phyloP scores from a whole-genome alignment of 2,888 invertebrate genomes.

The Erebia palarica region DNA sequence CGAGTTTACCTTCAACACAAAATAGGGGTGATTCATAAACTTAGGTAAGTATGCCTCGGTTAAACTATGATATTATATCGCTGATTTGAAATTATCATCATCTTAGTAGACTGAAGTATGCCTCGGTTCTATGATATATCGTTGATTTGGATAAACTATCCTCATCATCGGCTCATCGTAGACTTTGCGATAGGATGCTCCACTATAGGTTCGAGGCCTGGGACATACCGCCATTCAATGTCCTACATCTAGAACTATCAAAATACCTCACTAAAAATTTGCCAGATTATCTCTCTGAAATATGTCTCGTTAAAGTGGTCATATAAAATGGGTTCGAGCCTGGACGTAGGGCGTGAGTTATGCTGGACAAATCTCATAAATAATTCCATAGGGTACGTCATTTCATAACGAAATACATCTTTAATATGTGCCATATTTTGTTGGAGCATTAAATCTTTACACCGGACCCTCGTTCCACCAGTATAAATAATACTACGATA shows the following conservation, averaged over 20 bases:
- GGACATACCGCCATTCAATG: too few species aligned
- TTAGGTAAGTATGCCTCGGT: constrained; percentile 15
- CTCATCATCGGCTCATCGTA: too few species aligned
- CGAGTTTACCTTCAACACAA: constrained; percentile 53
- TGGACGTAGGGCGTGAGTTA: constrained; percentile 44
- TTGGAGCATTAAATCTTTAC: constrained; percentile 1
- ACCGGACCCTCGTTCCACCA: neutral
- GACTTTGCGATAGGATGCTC: too few species aligned
- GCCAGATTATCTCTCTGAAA: constrained; percentile 68
- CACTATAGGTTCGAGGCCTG: too few species aligned
- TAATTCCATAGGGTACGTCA: constrained; percentile 9
- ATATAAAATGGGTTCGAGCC: constrained; percentile 63
- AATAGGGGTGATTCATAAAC: constrained; percentile 18
- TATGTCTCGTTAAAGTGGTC: constrained; percentile 72
- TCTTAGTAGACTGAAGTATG: neutral
- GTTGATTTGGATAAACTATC: too few species aligned
- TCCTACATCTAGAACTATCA: too few species aligned
- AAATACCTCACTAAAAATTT: too few species aligned
- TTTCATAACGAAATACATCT: constrained; percentile 2
- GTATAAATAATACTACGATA: constrained; percentile 10
- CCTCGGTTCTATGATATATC: constrained; percentile 1
- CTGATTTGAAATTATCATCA: too few species aligned
- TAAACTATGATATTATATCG: neutral
- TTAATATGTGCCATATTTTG: neutral
- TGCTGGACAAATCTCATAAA: constrained; percentile 31